Base-by-base conservation (phyloP, 2,888 invertebrate species). In the Uloborus plumipes region DNA sequence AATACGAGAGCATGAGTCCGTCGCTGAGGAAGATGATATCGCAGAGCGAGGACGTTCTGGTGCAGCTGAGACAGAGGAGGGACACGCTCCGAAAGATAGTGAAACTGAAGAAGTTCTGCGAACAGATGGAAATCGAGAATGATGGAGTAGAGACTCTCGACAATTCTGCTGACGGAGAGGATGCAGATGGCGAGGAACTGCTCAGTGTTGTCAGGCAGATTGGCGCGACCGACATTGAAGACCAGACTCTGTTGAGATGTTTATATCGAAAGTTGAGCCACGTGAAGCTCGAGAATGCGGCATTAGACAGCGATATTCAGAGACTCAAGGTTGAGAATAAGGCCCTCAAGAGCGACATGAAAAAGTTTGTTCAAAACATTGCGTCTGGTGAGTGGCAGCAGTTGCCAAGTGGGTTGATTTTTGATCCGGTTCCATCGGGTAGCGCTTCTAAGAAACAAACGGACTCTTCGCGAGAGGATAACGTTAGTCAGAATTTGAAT, bases 311-410 rank as follows among this genome's bases (percentile, higher is more conserved):
- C n/a, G 73, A 81, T 18, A 69, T 74, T 47, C 69, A 81, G 20
- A 74, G 58, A 18, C 69, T 81, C 4, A 74, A 58, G 51, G 2
- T 75, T 1, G 70, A 81, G 11, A 65, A 65, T 1, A 81, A 58
- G 70, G 64, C 80, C 13, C 39, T 74, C 22, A 74, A 50, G 26
- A 74, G 74, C n/a, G 80, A 75, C 20, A 81, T 81, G 80, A 81
- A 74, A 18, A 81, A 74, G 39, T 81, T 64, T 22, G 53, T 81
- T 20, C 62, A 64, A 39, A 67, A 69, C 14, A 81, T 81, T 31
- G 59, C 74, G 9, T 62, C 64, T 11, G 74, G 80, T 0, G 74
- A 81, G n/a, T 81, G 80, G 80, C 14, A 69, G 14, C 47, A 65
- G 26, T 26, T 81, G 14, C 74, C 80, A n/a, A 70, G 74, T 14